phyloP scores from a whole-genome alignment of 2,888 invertebrate species.

The Ochropleura plecta region DNA sequence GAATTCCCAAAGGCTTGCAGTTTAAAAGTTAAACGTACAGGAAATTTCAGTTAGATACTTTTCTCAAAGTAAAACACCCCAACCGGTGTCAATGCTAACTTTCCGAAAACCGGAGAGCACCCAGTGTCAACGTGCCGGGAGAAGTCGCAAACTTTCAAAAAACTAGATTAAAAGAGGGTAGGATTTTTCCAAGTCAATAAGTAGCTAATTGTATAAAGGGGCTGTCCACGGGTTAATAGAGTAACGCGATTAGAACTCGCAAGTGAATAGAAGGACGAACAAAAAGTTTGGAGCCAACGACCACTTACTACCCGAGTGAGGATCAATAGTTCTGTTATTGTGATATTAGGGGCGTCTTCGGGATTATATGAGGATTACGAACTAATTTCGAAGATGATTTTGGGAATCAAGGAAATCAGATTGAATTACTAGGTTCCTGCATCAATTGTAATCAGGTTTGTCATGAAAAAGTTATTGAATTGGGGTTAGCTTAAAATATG shows the following conservation, averaged over 20 bases:
- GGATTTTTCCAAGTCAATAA: constrained; percentile 79
- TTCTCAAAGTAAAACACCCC: constrained; percentile 47
- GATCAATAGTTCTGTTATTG: constrained; percentile 64
- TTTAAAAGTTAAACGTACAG: constrained; percentile 52
- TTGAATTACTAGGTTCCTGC: constrained; percentile 36
- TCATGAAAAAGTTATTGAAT: constrained; percentile 39
- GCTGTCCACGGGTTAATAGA: constrained; percentile 85
- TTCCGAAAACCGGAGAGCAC: constrained; percentile 59
- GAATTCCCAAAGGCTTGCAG: constrained; percentile 45
- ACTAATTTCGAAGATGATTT: constrained; percentile 58
- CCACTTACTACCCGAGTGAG: constrained; percentile 59
- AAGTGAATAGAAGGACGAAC: constrained; percentile 81
- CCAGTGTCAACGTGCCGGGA: constrained; percentile 53
- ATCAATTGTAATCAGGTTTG: constrained; percentile 39
- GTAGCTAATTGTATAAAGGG: constrained; percentile 84
- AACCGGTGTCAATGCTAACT: constrained; percentile 61
- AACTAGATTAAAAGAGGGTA: constrained; percentile 69
- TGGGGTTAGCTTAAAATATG: not conserved
- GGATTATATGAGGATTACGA: constrained; percentile 50
- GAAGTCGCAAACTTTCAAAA: constrained; percentile 58
- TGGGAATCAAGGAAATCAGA: constrained; percentile 50
- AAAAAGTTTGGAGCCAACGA: constrained; percentile 71
- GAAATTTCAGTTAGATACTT: constrained; percentile 59
- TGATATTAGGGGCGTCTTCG: constrained; percentile 52
- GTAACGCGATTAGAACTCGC: constrained; percentile 82